Base-by-base conservation (phyloP, 2,113 vertebrate genomes). In the Rhea pennata region DNA sequence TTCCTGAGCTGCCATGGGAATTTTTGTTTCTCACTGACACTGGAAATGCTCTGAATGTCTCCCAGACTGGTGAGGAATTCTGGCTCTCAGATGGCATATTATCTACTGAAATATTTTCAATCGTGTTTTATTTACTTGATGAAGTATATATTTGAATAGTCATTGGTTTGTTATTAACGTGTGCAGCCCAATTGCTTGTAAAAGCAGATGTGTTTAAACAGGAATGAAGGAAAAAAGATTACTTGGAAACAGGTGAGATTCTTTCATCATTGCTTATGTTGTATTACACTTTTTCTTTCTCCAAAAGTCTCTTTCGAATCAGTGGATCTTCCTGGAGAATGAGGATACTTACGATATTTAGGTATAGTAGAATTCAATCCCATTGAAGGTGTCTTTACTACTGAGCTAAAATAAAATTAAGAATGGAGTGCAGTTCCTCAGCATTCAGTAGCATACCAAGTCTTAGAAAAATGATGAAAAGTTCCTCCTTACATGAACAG, bases 391-490 rank as follows among this genome's bases (percentile, higher is more conserved):
- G 0, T 5, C 0, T 64, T 93, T 83, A n/a, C 67, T 59, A 50
- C 6, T 80, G 40, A 1, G 0, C 66, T 65, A 23, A 26, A 62
- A 36, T 85, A 78, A 75, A 82, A 51, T 36, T 81, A 53, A 44
- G 79, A 87, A 46, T 84, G 40, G 20, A 84, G 78, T 69, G 48
- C 6, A 24, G 20, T 42, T 94, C 56, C 74, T 95, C 22, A 31
- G 78, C 27, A 64, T 71, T 94, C 71, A 44, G 36, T 89, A 58
- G 77, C 36, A 10, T 66, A 53, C 40, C 29, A 83, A 26, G 36
- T 85, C 50, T 87, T 85, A 66, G 66, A 72, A 80, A 95, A 93
- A 88, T 87, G 9, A 46, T 85, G 76, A 91, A 64, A 46, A 76
- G 21, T 64, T 89, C 40, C 74, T 72, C 76, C 92, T 92, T 88